Conservation (phyloP, 2,797 vertebrate species). For the Adelosebastes latens region DNA sequence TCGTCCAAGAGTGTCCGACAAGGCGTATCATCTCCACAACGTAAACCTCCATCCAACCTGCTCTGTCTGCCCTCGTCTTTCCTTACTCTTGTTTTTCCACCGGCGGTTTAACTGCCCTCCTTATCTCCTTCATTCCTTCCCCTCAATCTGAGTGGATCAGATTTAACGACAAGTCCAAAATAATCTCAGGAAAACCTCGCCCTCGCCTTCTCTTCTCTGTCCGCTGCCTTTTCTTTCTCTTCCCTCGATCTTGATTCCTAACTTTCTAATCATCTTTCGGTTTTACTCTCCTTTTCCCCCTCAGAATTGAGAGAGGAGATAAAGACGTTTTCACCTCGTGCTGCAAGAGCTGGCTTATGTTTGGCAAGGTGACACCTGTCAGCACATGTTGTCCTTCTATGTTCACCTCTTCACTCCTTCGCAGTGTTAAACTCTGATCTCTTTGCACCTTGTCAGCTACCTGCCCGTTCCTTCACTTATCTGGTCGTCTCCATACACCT, state of each 20-base stretch:
- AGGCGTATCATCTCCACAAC: not conserved
- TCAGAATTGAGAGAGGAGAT: constrained; percentile 8
- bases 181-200: constrained; percentile 48
- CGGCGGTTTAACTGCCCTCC: constrained; percentile 19
- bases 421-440: constrained; percentile 18
- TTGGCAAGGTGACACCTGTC: constrained; percentile 40
- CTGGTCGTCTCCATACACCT: not conserved
- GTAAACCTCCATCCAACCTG: constrained; percentile 2
- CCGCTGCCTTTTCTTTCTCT: constrained; percentile 1
- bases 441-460: constrained; percentile 7
- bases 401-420: constrained; percentile 25
- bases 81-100: constrained; percentile 27
- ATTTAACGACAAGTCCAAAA: constrained; percentile 78
- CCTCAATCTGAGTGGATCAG: constrained; percentile 61
- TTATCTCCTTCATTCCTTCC: constrained; percentile 41
- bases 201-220: not conserved
- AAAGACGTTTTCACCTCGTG: not conserved
- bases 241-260: not conserved
- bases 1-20: not conserved
- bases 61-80: not conserved
- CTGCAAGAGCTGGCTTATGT: constrained; percentile 12
- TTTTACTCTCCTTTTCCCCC: not conserved
- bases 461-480: not conserved
- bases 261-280: not conserved
- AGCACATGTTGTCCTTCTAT: constrained; percentile 20